A percentile compares a stretch with the other conserved stretches of the same genome.
Conservation (phyloP, 2,888 invertebrate species). For the Troides oblongomaculatus region DNA sequence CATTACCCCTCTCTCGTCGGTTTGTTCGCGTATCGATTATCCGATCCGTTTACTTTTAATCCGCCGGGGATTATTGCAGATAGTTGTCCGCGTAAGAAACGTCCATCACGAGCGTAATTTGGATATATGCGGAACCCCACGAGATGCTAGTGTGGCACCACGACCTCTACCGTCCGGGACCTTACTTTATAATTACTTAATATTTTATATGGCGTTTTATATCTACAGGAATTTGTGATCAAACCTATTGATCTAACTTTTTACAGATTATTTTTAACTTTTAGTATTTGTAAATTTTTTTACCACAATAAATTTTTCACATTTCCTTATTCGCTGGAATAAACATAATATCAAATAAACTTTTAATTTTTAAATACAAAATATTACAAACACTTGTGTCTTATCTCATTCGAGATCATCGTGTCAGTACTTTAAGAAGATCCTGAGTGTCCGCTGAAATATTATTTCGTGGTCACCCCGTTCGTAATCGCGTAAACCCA, state of each 20-base stretch:
- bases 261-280: too few species aligned
- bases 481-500: constrained; percentile 67
- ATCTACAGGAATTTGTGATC: neutral
- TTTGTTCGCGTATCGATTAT: constrained; percentile 32
- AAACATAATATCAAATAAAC: too few species aligned
- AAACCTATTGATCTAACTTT: neutral
- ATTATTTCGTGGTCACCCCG: constrained; percentile 7
- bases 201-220: neutral
- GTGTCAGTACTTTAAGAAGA: neutral
- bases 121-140: constrained; percentile 76
- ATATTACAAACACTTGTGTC: neutral
- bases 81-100: constrained; percentile 69
- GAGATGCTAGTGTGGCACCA: constrained; percentile 41
- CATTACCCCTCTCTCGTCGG: neutral
- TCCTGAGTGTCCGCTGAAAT: neutral
- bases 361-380: too few species aligned
- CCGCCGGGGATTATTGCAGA: constrained; percentile 50
- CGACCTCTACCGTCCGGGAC: neutral
- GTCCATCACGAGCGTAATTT: constrained; percentile 76
- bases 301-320: too few species aligned
- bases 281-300: too few species aligned
- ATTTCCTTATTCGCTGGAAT: too few species aligned
- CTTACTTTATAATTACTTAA: neutral
- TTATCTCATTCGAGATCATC: neutral
- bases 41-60: constrained; percentile 28